Conservation (phyloP, 2,888 invertebrate species). For the Carcina quercana region DNA sequence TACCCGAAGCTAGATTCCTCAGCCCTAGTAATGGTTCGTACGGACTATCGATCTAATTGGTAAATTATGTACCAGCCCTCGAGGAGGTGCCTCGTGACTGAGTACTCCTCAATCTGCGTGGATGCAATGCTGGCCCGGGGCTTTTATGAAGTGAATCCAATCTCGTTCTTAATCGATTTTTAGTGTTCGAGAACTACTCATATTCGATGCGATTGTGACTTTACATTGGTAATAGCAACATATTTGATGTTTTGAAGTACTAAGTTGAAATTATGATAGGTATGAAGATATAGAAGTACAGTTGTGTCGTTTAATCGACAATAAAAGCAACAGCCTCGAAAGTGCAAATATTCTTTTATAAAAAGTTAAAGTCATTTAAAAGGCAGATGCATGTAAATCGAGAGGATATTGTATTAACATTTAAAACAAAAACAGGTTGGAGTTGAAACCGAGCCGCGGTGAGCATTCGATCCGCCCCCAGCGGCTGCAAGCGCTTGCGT, state of each 20-base stretch:
- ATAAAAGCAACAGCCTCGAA: neutral
- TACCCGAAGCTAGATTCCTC: constrained; percentile 46
- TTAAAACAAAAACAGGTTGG: constrained; percentile 54
- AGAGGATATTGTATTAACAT: constrained; percentile 15
- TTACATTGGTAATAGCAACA: no score
- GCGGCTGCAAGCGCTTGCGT: constrained; percentile 39
- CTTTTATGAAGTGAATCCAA: neutral
- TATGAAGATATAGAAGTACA: neutral
- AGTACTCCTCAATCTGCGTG: neutral
- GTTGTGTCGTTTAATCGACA: no score
- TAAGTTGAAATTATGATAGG: neutral
- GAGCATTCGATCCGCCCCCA: constrained; percentile 56
- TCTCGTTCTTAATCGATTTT: no score
- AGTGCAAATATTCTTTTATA: no score
- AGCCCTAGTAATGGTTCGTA: constrained; percentile 43
- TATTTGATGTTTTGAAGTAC: no score
- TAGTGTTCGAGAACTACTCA: no score
- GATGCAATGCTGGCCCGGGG: neutral
- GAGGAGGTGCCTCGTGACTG: constrained; percentile 12
- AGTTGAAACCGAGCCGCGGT: constrained; percentile 43
- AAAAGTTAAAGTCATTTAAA: constrained; percentile 1
- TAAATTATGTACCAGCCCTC: constrained; percentile 45
- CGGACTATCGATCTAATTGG: constrained; percentile 61
- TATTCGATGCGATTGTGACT: no score
- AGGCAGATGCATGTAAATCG: constrained; percentile 6